phyloP scores from a whole-genome alignment of 35 echinoderm and acorn worm genomes.

The Apostichopus californicus region DNA sequence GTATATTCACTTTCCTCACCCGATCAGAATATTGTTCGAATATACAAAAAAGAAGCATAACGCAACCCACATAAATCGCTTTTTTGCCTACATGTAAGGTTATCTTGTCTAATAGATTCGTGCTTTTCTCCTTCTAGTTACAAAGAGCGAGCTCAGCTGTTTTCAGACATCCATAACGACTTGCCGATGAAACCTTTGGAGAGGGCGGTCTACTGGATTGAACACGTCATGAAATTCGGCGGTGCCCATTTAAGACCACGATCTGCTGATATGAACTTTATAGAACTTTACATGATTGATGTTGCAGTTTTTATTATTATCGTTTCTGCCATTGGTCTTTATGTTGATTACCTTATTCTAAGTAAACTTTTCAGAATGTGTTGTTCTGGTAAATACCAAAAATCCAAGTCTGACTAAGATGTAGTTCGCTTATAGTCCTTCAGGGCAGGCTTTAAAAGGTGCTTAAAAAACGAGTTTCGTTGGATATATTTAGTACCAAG shows the following conservation, averaged over 20 bases:
- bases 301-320: constrained; percentile 43
- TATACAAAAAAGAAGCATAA: no score
- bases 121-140: constrained; percentile 4
- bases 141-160: neutral
- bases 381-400: neutral
- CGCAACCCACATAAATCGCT: no score
- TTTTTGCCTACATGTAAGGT: no score
- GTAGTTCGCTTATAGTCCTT: no score
- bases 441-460: no score
- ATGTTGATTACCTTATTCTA: constrained; percentile 5
- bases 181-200: constrained; percentile 30
- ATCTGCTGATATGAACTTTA: constrained; percentile 49
- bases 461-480: no score
- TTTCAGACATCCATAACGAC: constrained; percentile 52
- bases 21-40: no score
- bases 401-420: neutral
- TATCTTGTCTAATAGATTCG: neutral
- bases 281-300: constrained; percentile 58
- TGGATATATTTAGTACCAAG: no score
- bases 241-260: constrained; percentile 63
- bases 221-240: constrained; percentile 76
- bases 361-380: constrained; percentile 4
- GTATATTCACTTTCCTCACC: no score
- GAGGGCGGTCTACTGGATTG: constrained; percentile 70
- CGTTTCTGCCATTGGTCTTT: neutral